A percentile compares a stretch with the other conserved stretches of the same genome.
These are phyloP conservation scores for Meleagris gallopavo DNA, from an alignment of 2,113 vertebrate genomes.

Conservation along the genomic window DNA sequence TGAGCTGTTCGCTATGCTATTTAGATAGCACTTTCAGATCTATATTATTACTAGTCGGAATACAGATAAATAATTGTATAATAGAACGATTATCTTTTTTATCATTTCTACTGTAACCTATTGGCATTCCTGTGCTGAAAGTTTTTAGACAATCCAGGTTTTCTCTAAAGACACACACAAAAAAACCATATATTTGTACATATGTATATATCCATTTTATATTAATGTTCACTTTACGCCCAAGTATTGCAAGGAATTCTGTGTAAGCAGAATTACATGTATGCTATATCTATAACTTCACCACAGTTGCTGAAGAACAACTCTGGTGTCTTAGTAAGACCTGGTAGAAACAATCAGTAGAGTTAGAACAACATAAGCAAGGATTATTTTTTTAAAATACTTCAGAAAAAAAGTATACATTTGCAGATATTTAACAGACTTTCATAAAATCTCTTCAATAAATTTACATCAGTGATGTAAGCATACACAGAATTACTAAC, in stretches of 20 bases:
- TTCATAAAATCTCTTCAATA: background rate
- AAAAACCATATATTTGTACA: background rate
- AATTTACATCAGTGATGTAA: background rate
- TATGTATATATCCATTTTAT: background rate
- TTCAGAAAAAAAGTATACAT: background rate
- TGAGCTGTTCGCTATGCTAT: background rate
- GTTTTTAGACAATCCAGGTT: background rate
- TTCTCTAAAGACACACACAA: background rate
- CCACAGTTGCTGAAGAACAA: slow-evolving; percentile 26
- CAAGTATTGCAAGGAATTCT: background rate
- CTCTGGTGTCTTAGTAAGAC: slow-evolving; percentile 40
- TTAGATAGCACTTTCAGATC: background rate
- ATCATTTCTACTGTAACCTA: background rate
- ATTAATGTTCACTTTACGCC: background rate
- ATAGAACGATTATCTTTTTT: background rate
- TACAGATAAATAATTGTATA: background rate
- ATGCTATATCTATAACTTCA: slow-evolving; percentile 6
- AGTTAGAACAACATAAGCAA: background rate
- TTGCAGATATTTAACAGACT: background rate
- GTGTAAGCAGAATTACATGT: background rate
- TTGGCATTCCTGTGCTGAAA: background rate
- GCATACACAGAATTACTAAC: background rate
- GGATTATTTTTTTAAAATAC: background rate
- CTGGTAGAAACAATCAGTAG: background rate
- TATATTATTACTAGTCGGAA: background rate